These are phyloP conservation scores for Tridacna gigas DNA, from an alignment of 2,888 invertebrate species.

Conservation along the genomic window DNA sequence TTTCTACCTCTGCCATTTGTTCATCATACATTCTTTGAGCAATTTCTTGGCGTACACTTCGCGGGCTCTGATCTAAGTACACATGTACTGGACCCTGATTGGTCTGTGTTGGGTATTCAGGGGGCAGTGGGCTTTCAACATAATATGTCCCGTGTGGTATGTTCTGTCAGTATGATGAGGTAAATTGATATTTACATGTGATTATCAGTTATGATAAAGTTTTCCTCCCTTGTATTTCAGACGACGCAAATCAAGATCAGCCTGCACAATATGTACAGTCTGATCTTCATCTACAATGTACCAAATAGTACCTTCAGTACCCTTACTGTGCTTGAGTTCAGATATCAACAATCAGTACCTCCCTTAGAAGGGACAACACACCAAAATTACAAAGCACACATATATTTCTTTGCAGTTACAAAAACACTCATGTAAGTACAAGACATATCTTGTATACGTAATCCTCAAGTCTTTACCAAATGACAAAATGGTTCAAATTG, in stretches of 20 bases:
- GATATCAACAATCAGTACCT: too few species aligned
- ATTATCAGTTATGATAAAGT: too few species aligned
- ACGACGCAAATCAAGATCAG: not conserved
- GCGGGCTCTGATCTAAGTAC: slow-evolving; percentile 8
- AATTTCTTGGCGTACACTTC: slow-evolving; percentile 25
- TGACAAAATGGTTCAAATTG: too few species aligned
- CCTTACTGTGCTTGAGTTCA: too few species aligned
- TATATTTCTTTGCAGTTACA: too few species aligned
- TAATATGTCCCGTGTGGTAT: slow-evolving; percentile 13
- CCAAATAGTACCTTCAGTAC: not conserved
- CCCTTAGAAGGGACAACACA: too few species aligned
- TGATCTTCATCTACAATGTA: not conserved
- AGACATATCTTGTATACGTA: too few species aligned
- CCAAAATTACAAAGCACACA: too few species aligned
- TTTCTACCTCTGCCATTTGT: slow-evolving; percentile 59
- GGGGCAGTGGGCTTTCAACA: slow-evolving; percentile 8
- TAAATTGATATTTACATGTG: too few species aligned
- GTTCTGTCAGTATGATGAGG: slow-evolving; percentile 1
- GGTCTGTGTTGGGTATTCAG: not conserved
- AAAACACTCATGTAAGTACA: too few species aligned
- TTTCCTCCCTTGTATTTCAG: not conserved
- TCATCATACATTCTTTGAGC: slow-evolving; percentile 49
- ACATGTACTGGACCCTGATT: slow-evolving; percentile 3
- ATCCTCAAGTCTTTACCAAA: too few species aligned
- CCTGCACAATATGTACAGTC: not conserved